These are phyloP conservation scores for Sebastes ruberrimus DNA, from an alignment of 2,797 vertebrate species.

Conservation along the genomic window DNA sequence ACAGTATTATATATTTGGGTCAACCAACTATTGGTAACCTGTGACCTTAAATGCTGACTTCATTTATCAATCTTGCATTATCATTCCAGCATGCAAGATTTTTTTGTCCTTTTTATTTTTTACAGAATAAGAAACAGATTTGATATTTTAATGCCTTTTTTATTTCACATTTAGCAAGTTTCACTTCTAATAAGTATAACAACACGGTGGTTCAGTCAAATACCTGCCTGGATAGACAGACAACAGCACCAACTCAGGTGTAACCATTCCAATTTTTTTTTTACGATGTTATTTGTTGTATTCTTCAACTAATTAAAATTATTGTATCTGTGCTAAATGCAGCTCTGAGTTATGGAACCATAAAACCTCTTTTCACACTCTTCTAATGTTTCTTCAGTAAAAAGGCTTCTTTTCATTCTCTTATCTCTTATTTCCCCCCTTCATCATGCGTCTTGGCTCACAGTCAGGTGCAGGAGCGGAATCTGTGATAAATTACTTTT, in stretches of 20 bases:
- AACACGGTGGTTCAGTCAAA: too few species aligned
- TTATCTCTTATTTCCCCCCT: not conserved
- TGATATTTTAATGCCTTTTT: not conserved
- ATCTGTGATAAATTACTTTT: conserved; percentile 13
- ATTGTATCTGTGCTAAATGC: not conserved
- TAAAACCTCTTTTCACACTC: not conserved
- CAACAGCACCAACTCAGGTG: not conserved
- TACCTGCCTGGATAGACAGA: not conserved
- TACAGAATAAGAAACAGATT: not conserved
- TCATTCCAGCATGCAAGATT: too few species aligned
- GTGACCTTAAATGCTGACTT: not conserved
- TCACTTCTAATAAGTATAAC: not conserved
- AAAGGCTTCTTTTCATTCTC: not conserved
- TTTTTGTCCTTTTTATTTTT: not conserved
- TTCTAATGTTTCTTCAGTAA: not conserved
- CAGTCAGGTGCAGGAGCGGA: not conserved
- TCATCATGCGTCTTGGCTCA: not conserved
- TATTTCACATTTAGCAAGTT: not conserved
- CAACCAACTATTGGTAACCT: not conserved
- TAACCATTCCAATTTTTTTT: not conserved
- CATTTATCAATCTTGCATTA: too few species aligned
- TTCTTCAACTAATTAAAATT: not conserved
- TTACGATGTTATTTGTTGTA: not conserved
- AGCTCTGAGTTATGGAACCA: not conserved
- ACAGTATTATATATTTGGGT: not conserved